Evolutionary conservation across 2,113 vertebrate species (phyloP), one percentile per base, ranked within the genome.

Genomic region (Potamarius usumacintae): DNA sequence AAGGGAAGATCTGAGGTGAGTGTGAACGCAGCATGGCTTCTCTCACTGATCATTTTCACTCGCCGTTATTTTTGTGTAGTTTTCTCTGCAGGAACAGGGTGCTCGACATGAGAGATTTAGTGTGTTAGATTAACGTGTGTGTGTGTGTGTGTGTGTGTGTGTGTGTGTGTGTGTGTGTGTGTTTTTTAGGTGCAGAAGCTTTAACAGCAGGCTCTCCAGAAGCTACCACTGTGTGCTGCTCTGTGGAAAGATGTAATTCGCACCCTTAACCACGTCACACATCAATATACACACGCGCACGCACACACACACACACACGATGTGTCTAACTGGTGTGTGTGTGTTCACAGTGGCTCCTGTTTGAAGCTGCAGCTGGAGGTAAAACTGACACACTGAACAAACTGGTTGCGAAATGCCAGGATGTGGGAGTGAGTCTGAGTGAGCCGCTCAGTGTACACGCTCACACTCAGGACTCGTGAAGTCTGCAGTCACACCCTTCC

Each of bases 231-330:
- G 91, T 98, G 96, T 94, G 97, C 97, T 91, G 94, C 96, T 94
- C 97, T 99, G 89, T 99, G 98, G 98, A 99, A 96, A 97, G 96
- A 99, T 98, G 98, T 99, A 98, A 99, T 91, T 92, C 4, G 25
- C 27, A 89, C 60, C 52, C 63, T 58, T 74, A n/a, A 15, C 69
- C n/a, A 85, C 63, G 30, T 74, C 42, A 42, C 34, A 42, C 34
- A 42, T 42, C 34, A 3, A 42, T 42, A 42, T 3, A 42, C 42
- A 3, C 42, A 42, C 42, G 2, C 42, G 2, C 34, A 42, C 42
- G 2, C 42, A 4, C 86, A 85, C 77, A 69, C 27, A 62, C 82
- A 89, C 52, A 71, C 27, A 63, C 48, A 65, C 18, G 27, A 42
- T 42, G 42, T 42, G 42, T 78, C 50, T 78, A 55, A 78, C 74